A percentile compares a stretch with the other conserved stretches of the same genome.
Evolutionary conservation across 2,888 invertebrate genomes (phyloP).

Genomic region (Microctonus aethiopoides): DNA sequence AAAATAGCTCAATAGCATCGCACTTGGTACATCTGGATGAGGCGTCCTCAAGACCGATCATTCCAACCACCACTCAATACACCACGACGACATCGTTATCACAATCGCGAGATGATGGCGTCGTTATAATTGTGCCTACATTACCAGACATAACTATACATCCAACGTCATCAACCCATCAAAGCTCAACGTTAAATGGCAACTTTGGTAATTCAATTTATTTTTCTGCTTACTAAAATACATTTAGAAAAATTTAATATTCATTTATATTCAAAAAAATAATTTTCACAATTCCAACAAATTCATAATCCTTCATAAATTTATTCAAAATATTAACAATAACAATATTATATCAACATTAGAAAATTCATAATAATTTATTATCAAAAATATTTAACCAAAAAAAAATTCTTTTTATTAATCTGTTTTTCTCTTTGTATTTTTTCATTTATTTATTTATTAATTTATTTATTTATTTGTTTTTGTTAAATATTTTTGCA

Average conservation of each 20-base stretch:
- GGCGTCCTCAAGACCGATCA: slow-evolving; percentile 31
- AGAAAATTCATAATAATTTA: not conserved
- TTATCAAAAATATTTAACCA: not conserved
- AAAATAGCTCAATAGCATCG: slow-evolving; percentile 54
- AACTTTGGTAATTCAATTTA: slow-evolving; percentile 50
- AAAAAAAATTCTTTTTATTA: no score
- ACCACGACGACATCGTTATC: slow-evolving; percentile 39
- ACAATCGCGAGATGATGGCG: slow-evolving; percentile 66
- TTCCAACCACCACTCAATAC: slow-evolving; percentile 25
- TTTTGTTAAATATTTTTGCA: slow-evolving; percentile 25
- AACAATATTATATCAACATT: no score
- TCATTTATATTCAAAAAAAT: no score
- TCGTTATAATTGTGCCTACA: slow-evolving; percentile 70
- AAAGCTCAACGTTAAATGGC: slow-evolving; percentile 43
- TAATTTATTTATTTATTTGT: not conserved
- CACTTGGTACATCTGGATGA: slow-evolving; percentile 55
- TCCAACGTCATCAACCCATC: slow-evolving; percentile 40
- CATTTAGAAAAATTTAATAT: no score
- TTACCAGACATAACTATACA: slow-evolving; percentile 53
- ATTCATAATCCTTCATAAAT: no score
- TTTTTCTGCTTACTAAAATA: slow-evolving; percentile 8
- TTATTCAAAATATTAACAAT: no score
- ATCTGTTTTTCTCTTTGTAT: no score
- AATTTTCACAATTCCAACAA: no score
- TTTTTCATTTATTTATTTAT: slow-evolving; percentile 10